A percentile compares a stretch with the other conserved stretches of the same genome.
phyloP scores from a whole-genome alignment of 1,140 invertebrate genomes.

The Cherax destructor region DNA sequence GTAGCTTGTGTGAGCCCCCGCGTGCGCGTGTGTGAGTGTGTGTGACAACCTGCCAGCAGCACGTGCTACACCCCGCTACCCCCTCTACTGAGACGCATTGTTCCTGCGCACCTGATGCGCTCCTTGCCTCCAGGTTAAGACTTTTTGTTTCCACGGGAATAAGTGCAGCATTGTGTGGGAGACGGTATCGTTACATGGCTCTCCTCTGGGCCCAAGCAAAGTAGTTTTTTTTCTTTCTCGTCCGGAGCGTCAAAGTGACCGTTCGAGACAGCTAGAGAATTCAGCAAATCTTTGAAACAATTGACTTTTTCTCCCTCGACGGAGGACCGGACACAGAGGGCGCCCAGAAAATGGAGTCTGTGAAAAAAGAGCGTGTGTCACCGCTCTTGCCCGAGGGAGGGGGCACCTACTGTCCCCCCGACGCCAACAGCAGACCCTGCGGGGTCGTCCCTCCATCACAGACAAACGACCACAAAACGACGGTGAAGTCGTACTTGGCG shows the following conservation, averaged over 20 bases:
- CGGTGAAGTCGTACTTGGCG: conserved; percentile 15
- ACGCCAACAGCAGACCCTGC: not conserved
- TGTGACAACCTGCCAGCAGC: not conserved
- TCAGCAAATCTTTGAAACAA: not conserved
- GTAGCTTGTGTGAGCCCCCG: not conserved
- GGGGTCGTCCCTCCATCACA: not conserved
- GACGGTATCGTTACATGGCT: not conserved
- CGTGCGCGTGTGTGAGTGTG: conserved; percentile 23
- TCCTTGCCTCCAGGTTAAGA: not conserved
- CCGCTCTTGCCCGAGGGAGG: conserved; percentile 23
- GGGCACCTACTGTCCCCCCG: not conserved
- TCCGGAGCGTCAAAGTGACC: not conserved
- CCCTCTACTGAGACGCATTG: not conserved
- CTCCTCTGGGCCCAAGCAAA: not conserved
- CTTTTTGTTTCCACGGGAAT: not conserved
- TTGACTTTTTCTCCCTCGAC: not conserved
- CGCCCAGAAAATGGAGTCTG: conserved; percentile 27
- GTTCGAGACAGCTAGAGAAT: not conserved
- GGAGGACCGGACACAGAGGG: not conserved
- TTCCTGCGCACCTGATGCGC: not conserved
- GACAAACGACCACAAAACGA: conserved; percentile 29
- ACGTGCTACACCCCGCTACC: not conserved
- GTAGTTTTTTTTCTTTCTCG: not conserved
- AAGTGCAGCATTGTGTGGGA: not conserved
- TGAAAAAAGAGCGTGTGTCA: conserved; percentile 60